Conservation (phyloP, 1,140 invertebrate genomes). For the Arion vulgaris region DNA sequence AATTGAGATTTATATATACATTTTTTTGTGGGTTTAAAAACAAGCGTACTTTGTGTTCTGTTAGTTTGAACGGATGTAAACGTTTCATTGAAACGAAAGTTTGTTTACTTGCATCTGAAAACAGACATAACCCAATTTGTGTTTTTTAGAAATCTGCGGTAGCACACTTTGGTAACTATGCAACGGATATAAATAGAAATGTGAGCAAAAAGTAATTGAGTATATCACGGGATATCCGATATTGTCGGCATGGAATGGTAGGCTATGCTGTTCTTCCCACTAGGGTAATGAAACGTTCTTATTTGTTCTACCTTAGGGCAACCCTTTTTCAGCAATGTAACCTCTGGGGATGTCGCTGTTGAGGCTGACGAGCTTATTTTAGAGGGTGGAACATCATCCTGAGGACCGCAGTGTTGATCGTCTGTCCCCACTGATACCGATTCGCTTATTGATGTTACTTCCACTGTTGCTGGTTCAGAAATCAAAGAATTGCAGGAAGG, state of each 20-base stretch:
- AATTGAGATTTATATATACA: too few species aligned
- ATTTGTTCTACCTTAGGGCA: neutral
- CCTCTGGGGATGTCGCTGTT: conserved; percentile 9
- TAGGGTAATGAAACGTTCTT: conserved; percentile 11
- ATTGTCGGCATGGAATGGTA: conserved; percentile 27
- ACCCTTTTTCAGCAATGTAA: neutral
- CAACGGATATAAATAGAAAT: neutral
- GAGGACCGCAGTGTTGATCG: neutral
- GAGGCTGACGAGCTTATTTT: neutral
- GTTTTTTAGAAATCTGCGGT: too few species aligned
- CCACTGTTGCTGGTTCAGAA: conserved; percentile 2
- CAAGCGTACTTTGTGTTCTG: too few species aligned
- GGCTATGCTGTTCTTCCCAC: neutral
- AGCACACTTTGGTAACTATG: too few species aligned
- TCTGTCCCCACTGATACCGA: neutral
- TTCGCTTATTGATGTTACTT: conserved; percentile 12
- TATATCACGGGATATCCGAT: conserved; percentile 8
- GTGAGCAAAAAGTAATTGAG: neutral
- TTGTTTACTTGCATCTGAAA: too few species aligned
- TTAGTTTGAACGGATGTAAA: too few species aligned
- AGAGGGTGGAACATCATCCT: neutral
- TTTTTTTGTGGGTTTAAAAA: too few species aligned
- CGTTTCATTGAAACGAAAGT: too few species aligned
- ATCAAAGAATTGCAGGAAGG: neutral
- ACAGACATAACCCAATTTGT: too few species aligned